A percentile compares a stretch with the other conserved stretches of the same genome.
phyloP scores from a whole-genome alignment of 2,113 vertebrate species.

The Cyprinodon variegatus region DNA sequence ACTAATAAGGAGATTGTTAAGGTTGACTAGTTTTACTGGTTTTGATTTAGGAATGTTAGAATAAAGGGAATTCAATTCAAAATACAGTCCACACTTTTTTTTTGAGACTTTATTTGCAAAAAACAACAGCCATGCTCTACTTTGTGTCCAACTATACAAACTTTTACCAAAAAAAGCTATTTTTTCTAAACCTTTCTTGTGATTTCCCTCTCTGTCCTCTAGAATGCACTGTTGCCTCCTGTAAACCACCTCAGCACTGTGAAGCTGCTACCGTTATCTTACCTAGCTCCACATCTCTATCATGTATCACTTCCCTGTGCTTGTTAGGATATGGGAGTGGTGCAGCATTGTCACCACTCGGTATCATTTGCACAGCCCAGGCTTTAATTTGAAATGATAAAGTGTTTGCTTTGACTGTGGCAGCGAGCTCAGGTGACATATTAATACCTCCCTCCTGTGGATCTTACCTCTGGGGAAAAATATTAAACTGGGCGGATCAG shows the following conservation, averaged over 20 bases:
- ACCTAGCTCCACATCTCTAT: constrained; percentile 44
- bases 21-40: no score
- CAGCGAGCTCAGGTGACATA: constrained; percentile 49
- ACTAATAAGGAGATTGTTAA: no score
- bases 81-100: no score
- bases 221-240: constrained; percentile 73
- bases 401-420: constrained; percentile 38
- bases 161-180: neutral
- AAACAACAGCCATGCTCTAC: no score
- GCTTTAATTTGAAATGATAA: constrained; percentile 58
- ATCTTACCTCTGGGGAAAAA: constrained; percentile 45
- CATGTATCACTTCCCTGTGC: constrained; percentile 41
- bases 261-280: constrained; percentile 55
- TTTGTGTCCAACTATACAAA: no score
- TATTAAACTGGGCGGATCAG: constrained; percentile 48
- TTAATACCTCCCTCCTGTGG: constrained; percentile 47
- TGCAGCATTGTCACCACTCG: constrained; percentile 41
- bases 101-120: no score
- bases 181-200: neutral
- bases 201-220: constrained; percentile 39
- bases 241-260: constrained; percentile 20
- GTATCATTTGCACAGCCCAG: constrained; percentile 41
- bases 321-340: constrained; percentile 51
- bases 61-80: no score
- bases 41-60: no score